Conservation (phyloP, 2,888 invertebrate genomes). For the Ophioninae sp. region DNA sequence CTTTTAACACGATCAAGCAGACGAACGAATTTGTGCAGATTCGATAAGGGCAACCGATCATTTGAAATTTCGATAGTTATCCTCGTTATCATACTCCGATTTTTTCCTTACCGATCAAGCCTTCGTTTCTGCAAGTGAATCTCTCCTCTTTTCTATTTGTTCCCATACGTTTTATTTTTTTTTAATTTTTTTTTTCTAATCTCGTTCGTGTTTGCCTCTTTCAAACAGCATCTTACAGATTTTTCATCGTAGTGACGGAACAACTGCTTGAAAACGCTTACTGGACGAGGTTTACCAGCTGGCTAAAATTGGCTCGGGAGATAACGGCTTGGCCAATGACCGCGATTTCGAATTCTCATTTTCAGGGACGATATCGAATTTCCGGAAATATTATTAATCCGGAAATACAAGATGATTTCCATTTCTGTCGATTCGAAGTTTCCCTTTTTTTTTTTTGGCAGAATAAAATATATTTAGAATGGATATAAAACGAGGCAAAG, state of each 20-base stretch:
- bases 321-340: not conserved
- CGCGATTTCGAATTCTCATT: not conserved
- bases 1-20: constrained; percentile 37
- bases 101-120: constrained; percentile 26
- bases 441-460: not conserved
- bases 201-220: not conserved
- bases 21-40: constrained; percentile 48
- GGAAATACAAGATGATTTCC: not conserved
- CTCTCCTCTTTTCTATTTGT: not conserved
- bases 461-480: not conserved
- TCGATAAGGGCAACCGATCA: constrained; percentile 43
- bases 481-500: not conserved
- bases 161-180: not conserved
- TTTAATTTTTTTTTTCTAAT: not conserved
- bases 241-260: constrained; percentile 53
- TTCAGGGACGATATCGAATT: not conserved
- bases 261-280: constrained; percentile 52
- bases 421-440: not conserved
- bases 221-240: constrained; percentile 5
- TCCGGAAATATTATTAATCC: not conserved
- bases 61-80: constrained; percentile 9
- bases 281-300: constrained; percentile 65
- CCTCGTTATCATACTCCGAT: constrained; percentile 4
- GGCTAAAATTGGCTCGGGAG: not conserved
- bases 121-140: not conserved